Evolutionary conservation across 2,888 invertebrate species (phyloP), one percentile per base, ranked within the genome.

Genomic region (Ochropleura leucogaster): DNA sequence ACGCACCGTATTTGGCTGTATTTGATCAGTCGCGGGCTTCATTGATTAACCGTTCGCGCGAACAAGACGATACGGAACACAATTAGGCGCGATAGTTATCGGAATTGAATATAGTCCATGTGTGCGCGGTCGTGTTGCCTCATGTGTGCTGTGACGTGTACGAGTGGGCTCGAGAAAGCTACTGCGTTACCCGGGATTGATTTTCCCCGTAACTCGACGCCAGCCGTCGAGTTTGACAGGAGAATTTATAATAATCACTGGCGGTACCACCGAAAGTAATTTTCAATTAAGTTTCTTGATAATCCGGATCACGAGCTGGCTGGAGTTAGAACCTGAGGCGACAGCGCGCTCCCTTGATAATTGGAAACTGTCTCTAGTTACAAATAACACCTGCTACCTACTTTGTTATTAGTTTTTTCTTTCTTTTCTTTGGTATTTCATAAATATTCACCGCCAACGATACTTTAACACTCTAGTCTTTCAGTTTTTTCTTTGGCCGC

Each of bases 231-330:
- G 90, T 91, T 90, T 93, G 94, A 93, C 93, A 92, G 89, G 89
- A 89, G 93, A 94, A 93, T 93, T 93, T 94, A 93, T 92, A 93
- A 92, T 93, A 92, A 93, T 93, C 92, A 91, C 88, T 89, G 87
- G 89, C 89, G 83, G 90, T 90, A 91, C 89, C 92, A 90, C 93
- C 94, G 91, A 95, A 95, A 94, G 94, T 95, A 94, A 94, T 95
- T 95, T 95, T 94, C 94, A 95, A 95, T 95, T 95, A 95, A 93
- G 90, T 93, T 93, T 93, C 93, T 94, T 92, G 92, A 93, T 96
- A 96, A 96, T 95, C 95, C 95, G 95, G 94, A 93, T 95, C 94
- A 93, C 88, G 88, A 66, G 77, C 78, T 84, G 85, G 82, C 84
- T 84, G 88, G 91, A 90, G 89, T 92, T 90, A 92, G 92, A 88